Conservation (phyloP, 2,888 invertebrate species). For the Salticus scenicus region DNA sequence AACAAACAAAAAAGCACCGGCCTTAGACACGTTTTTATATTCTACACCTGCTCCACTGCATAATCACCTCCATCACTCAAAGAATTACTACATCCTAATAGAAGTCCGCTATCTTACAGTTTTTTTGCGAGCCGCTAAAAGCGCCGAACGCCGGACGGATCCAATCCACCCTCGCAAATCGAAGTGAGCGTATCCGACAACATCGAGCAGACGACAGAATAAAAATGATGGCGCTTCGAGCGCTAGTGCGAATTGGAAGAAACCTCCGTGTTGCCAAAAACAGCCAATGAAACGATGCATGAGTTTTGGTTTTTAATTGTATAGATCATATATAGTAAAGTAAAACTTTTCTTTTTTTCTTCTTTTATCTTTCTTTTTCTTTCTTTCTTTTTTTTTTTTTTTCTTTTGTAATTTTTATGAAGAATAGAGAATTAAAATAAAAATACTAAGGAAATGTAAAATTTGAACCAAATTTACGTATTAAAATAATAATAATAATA, state of each 20-base stretch:
- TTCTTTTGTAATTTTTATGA: too few relatives aligned
- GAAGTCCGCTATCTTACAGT: background rate
- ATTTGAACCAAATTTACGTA: too few relatives aligned
- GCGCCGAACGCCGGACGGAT: background rate
- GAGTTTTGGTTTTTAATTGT: background rate
- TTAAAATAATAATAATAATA: too few relatives aligned
- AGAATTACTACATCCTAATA: background rate
- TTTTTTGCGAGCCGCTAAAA: background rate
- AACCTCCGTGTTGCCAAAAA: conserved; percentile 40
- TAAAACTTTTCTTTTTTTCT: too few relatives aligned
- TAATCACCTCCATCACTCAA: background rate
- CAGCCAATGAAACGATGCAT: background rate
- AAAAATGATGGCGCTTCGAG: conserved; percentile 47
- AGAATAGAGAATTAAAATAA: too few relatives aligned
- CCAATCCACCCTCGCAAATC: conserved; percentile 57
- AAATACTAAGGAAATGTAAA: too few relatives aligned
- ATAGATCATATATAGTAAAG: too few relatives aligned
- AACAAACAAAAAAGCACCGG: background rate
- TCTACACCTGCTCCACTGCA: background rate
- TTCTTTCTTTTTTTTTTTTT: too few relatives aligned
- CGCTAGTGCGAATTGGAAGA: conserved; percentile 14
- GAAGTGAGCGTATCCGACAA: conserved; percentile 52
- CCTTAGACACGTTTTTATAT: background rate
- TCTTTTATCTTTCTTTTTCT: too few relatives aligned
- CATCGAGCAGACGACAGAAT: conserved; percentile 32